A percentile compares a stretch with the other conserved stretches of the same genome.
phyloP scores from a whole-genome alignment of 2,888 invertebrate species.

The Panopea generosa region DNA sequence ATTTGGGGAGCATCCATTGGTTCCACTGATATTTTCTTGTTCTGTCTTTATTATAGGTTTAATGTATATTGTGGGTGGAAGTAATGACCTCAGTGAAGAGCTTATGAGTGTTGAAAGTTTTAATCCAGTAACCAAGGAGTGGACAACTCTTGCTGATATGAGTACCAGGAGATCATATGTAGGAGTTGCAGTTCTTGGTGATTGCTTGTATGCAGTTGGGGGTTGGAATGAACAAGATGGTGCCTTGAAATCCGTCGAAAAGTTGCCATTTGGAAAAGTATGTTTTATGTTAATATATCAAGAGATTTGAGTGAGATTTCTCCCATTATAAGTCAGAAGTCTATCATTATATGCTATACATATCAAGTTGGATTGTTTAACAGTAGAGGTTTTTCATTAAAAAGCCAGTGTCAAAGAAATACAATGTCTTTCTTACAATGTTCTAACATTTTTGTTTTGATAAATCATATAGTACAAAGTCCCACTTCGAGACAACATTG shows the following conservation, averaged over 20 bases:
- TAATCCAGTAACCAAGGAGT: conserved; percentile 91
- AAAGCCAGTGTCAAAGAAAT: no score
- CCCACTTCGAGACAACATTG: no score
- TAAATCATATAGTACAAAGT: no score
- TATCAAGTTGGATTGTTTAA: background rate
- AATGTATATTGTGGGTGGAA: conserved; percentile 96
- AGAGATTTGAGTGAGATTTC: no score
- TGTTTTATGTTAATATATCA: no score
- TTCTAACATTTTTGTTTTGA: no score
- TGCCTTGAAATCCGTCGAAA: conserved; percentile 93
- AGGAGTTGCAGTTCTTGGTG: conserved; percentile 92
- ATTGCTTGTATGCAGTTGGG: conserved; percentile 94
- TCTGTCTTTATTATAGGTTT: conserved; percentile 88
- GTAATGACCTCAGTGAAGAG: conserved; percentile 79
- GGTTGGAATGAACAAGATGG: conserved; percentile 93
- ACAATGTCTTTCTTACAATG: no score
- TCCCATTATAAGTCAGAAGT: no score
- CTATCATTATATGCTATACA: no score
- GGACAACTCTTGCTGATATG: conserved; percentile 92
- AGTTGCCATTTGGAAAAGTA: conserved; percentile 87
- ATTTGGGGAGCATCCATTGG: no score
- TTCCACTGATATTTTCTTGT: no score
- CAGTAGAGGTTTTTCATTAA: no score
- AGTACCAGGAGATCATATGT: conserved; percentile 93
- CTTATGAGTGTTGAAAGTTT: conserved; percentile 80